phyloP scores from a whole-genome alignment of 2,113 vertebrate species.

The Cyanistes caeruleus region DNA sequence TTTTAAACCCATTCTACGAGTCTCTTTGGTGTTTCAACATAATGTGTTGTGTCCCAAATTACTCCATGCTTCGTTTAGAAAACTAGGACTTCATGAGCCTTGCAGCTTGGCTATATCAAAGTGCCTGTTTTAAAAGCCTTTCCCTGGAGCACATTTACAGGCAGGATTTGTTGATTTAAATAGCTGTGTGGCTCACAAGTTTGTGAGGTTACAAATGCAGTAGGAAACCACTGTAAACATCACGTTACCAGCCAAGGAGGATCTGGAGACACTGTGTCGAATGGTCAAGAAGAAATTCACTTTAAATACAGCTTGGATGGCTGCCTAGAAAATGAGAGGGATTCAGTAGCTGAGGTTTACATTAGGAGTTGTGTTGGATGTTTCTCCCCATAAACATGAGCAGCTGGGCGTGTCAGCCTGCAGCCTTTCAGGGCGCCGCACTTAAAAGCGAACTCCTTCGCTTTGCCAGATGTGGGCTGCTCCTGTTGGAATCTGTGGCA shows the following conservation, averaged over 20 bases:
- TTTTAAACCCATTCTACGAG: background rate
- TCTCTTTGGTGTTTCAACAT: background rate
- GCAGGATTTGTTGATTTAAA: slow-evolving; percentile 18
- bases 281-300: slow-evolving; percentile 16
- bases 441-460: background rate
- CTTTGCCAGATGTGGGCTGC: background rate
- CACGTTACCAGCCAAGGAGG: background rate
- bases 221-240: slow-evolving; percentile 60
- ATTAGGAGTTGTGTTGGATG: background rate
- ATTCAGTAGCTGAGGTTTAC: slow-evolving; percentile 18
- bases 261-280: slow-evolving; percentile 7
- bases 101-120: background rate
- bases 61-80: background rate
- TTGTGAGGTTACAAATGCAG: slow-evolving; percentile 39
- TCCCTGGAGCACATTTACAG: background rate
- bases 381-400: background rate
- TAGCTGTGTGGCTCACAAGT: background rate
- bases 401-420: background rate
- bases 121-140: background rate
- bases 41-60: background rate
- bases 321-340: slow-evolving; percentile 50
- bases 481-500: background rate
- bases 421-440: background rate
- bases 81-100: background rate
- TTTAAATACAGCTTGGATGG: slow-evolving; percentile 13